Base-by-base conservation (phyloP, 1,140 invertebrate genomes). In the Diachasma alloeum region DNA sequence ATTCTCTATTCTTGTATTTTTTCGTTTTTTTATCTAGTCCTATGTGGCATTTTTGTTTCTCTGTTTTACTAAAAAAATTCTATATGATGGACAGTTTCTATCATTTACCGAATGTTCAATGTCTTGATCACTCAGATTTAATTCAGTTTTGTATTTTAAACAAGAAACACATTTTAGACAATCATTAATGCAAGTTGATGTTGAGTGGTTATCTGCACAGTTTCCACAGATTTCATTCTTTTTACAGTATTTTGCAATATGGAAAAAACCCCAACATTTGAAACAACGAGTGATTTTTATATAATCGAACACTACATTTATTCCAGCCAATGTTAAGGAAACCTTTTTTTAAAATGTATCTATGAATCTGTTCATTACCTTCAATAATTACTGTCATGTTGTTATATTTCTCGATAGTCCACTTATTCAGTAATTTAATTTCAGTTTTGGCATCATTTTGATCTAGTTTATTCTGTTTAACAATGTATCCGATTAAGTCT, bases 191-290 rank as follows among this genome's bases (percentile, higher is more conserved):
- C 69, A 72, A 5, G 26, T 22, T 9, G 15, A 9, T 2, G 39
- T 19, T 24, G 13, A 6, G 9, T 74, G 46, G 8, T 74, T 53
- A 3, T 17, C 56, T 6, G 48, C 19, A 37, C 72, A 74, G 10
- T 31, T 56, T 13, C 48, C 48, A 39, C 72, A 74, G 4, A 15
- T 10, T 17, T n/a, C 26, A 11, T 5, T 22, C 17, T 36, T 63
- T 74, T 74, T 74, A 44, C 72, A 74, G 24, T 59, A 13, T 39
- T 59, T 74, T 9, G 72, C n/a, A n/a, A n/a, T n/a, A n/a, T n/a
- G n/a, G n/a, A n/a, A n/a, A n/a, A n/a, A n/a, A n/a, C n/a, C n/a
- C 72, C 22, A 73, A 46, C 71, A 73, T 39, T 73, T 73, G 48
- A 42, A 42, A 42, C 39, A n/a, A n/a, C n/a, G n/a, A n/a, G n/a